Base-by-base conservation (phyloP, 2,888 invertebrate genomes). In the Aporophyla nigra region DNA sequence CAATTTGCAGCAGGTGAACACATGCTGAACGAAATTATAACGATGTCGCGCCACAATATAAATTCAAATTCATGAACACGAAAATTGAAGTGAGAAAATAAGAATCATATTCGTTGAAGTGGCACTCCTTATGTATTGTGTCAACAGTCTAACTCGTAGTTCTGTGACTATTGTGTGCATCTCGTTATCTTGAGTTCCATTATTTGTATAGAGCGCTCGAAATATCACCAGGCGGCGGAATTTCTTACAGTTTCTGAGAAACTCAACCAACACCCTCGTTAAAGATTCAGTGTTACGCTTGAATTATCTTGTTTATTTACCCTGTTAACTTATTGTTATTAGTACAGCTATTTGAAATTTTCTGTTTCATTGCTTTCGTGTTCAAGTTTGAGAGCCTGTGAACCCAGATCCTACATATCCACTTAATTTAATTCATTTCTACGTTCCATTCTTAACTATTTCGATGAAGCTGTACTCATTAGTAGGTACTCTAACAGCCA, bases 181-280 rank as follows among this genome's bases (percentile, higher is more conserved):
- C 92, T 95, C 93, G 93, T 95, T 95, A 95, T 91, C 92, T 92
- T 86, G 87, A 90, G 91, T 89, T 91, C 88, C 85, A 89, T 90
- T 94, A 92, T 94, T 94, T 94, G 90, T 88, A 85, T 85, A 91
- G 85, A 86, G 88, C 87, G 85, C 91, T 91, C 83, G 85, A 90
- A 91, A 88, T 82, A 84, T 86, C 71, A 82, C 82, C 80, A 75
- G 78, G 78, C 79, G 80, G 86, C 79, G 84, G 83, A 83, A 87
- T 88, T 84, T 86, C 84, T 87, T 86, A 73, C 19, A 80, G 40
- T 74, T 77, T 74, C 21, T 49, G 72, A 84, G 78, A 78, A 77
- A 76, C 58, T 80, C 69, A 63, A 81, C 75, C 67, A 66, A 81
- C 74, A 62, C 46, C 71, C 74, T 83, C 76, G 83, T 80, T 82